These are phyloP conservation scores for Bombus balteatus DNA, from an alignment of 1,140 invertebrate species.

Conservation along the genomic window DNA sequence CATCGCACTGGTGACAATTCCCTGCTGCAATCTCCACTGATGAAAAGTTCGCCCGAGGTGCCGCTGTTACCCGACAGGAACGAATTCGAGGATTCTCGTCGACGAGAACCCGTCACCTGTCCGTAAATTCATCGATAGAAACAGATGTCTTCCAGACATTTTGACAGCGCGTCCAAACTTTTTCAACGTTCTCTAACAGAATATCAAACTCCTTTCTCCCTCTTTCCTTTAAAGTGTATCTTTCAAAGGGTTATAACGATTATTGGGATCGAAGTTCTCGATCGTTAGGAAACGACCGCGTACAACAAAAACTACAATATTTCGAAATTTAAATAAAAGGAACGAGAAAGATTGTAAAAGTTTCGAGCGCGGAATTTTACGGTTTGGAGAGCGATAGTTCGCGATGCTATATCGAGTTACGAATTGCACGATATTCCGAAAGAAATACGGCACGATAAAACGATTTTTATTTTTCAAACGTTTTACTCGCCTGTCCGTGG, in stretches of 20 bases:
- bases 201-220: background rate
- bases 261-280: background rate
- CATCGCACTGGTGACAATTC: slow-evolving; percentile 85
- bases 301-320: too few species aligned
- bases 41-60: slow-evolving; percentile 80
- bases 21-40: slow-evolving; percentile 79
- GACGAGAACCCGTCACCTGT: slow-evolving; percentile 60
- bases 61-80: slow-evolving; percentile 77
- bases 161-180: background rate
- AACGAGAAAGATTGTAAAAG: background rate
- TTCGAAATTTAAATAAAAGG: background rate
- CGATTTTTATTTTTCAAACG: background rate
- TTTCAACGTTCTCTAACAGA: background rate
- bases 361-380: background rate
- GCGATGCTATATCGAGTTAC: background rate
- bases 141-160: background rate
- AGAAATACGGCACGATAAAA: background rate
- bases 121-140: slow-evolving; percentile 34
- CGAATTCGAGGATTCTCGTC: slow-evolving; percentile 72
- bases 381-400: background rate
- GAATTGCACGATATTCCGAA: slow-evolving; percentile 45
- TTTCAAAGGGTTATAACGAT: background rate
- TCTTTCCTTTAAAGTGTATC: background rate
- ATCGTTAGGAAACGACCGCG: background rate
- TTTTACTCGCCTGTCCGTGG: slow-evolving; percentile 65